phyloP scores from a whole-genome alignment of 2,888 invertebrate genomes.

The Linhomoeus sp. region DNA sequence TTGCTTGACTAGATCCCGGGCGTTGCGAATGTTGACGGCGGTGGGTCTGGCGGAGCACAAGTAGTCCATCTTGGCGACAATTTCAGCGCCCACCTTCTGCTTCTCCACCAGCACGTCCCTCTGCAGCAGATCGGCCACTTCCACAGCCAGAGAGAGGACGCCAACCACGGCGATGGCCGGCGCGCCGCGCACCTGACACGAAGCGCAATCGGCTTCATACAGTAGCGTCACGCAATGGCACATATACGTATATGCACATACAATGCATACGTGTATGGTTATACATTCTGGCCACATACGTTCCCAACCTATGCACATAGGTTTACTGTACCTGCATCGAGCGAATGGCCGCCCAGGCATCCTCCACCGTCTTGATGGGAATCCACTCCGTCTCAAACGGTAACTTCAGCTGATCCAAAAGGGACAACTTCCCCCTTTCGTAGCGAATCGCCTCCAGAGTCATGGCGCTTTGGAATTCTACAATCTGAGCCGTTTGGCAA shows the following conservation, averaged over 20 bases:
- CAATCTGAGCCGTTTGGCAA: no score
- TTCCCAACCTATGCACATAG: no score
- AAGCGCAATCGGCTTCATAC: no score
- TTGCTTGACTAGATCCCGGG: constrained; percentile 42
- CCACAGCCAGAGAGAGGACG: constrained; percentile 70
- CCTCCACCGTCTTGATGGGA: constrained; percentile 55
- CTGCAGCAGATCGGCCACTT: no score
- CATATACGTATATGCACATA: constrained; percentile 4
- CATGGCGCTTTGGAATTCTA: no score
- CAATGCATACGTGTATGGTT: neutral
- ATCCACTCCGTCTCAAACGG: constrained; percentile 61
- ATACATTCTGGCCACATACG: no score
- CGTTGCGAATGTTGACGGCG: constrained; percentile 83
- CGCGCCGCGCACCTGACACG: constrained; percentile 69
- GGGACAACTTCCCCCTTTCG: constrained; percentile 28
- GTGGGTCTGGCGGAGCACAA: constrained; percentile 81
- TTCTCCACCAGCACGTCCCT: no score
- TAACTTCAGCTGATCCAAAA: constrained; percentile 70
- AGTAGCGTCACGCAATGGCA: no score
- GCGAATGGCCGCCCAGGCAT: constrained; percentile 82
- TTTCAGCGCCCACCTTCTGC: neutral
- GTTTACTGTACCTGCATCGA: constrained; percentile 99
- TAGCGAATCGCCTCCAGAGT: constrained; percentile 20
- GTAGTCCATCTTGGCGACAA: constrained; percentile 48
- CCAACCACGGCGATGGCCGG: constrained; percentile 96